Evolutionary conservation across 2,797 vertebrate genomes (phyloP), one percentile per base, ranked within the genome.

Genomic region (Helarctos malayanus): DNA sequence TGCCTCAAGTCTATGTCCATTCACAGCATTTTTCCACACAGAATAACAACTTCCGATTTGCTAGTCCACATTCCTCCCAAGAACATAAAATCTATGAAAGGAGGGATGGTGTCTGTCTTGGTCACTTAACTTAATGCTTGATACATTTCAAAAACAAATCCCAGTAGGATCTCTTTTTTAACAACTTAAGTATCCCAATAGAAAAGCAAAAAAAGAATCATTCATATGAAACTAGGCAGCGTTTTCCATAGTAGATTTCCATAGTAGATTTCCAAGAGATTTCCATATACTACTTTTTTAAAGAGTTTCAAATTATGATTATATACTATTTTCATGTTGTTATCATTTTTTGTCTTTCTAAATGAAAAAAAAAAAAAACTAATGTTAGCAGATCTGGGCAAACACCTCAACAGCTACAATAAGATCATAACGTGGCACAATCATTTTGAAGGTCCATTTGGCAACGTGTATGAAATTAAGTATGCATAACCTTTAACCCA

Each of bases 101-200:
- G 8, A 19, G 5, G 7, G 11, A 80, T 29, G 15, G 61, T 68
- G 19, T 76, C 76, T 61, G 27, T 25, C 61, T 41, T 57, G 1
- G 52, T 68, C 6, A 69, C 5, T 29, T 45, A 68, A n/a, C 29
- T 32, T 78, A 89, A 69, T 18, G 35, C n/a, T 65, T 41, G 21
- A 75, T 9, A 94, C 35, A 63, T 73, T 85, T 59, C 79, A 92
- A 59, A 32, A 57, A 89, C 25, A 95, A 89, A 79, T 61, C n/a
- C 52, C 29, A 52, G 21, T 63, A 75, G 10, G 29, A 23, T 73
- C 29, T 75, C 47, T 87, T 65, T 92, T 82, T 82, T 73, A 35
- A 65, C 73, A 92, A 83, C 49, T 75, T 59, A 90, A 84, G 19
- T 35, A 78, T 73, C 85, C 11, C 49, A 56, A 95, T 2, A 73